A percentile compares a stretch with the other conserved stretches of the same genome.
phyloP scores from a whole-genome alignment of 2,113 vertebrate species.

The Trogon surrucura region DNA sequence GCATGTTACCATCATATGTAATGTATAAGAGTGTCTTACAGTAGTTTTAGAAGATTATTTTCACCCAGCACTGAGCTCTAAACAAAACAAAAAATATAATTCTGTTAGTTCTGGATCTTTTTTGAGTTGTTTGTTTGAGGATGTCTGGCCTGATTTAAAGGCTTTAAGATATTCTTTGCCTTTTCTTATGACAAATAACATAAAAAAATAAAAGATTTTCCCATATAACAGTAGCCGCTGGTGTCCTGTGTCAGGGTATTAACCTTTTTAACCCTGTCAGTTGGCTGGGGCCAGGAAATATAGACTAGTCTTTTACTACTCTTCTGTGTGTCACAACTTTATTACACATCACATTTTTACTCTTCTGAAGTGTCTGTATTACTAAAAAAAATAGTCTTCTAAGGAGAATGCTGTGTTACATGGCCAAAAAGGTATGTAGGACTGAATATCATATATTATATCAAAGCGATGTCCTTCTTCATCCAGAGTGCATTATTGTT shows the following conservation, averaged over 20 bases:
- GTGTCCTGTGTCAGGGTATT: slow-evolving; percentile 69
- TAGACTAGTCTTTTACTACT: slow-evolving; percentile 59
- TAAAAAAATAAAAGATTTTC: slow-evolving; percentile 57
- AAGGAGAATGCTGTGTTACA: slow-evolving; percentile 24
- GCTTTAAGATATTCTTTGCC: background rate
- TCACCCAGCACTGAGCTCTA: background rate
- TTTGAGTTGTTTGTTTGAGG: background rate
- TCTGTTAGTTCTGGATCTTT: background rate
- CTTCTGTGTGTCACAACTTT: slow-evolving; percentile 67
- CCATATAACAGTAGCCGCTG: slow-evolving; percentile 55
- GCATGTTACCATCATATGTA: background rate
- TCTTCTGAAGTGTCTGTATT: slow-evolving; percentile 52
- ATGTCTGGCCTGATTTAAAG: background rate
- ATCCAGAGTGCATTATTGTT: slow-evolving; percentile 11
- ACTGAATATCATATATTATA: slow-evolving; percentile 49
- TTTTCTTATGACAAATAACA: slow-evolving; percentile 41
- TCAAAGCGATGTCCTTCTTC: slow-evolving; percentile 4
- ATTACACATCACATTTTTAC: slow-evolving; percentile 62
- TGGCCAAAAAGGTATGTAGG: slow-evolving; percentile 12
- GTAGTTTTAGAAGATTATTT: background rate
- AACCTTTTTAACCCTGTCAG: slow-evolving; percentile 69
- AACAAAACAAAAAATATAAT: background rate
- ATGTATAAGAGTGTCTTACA: background rate
- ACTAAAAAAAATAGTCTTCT: slow-evolving; percentile 44
- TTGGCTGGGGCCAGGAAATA: slow-evolving; percentile 58